These are phyloP conservation scores for Fistularia commersonii DNA, from an alignment of 2,797 vertebrate species.

Conservation along the genomic window DNA sequence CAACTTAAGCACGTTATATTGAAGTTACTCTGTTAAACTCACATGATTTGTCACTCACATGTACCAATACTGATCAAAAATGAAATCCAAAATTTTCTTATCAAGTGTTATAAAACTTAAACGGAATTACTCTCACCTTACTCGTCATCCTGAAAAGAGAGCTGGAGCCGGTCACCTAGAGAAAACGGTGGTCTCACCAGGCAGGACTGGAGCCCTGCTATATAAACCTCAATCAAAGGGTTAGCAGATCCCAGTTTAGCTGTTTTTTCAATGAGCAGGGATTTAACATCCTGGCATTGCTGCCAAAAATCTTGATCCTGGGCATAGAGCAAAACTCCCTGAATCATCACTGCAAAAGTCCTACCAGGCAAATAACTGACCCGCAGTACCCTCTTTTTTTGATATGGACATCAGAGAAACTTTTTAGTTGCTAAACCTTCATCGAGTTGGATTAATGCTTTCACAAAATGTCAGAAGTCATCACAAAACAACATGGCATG, in stretches of 20 bases:
- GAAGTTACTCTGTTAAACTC: too few relatives aligned
- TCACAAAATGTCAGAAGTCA: constrained; percentile 46
- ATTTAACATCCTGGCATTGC: constrained; percentile 53
- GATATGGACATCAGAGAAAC: constrained; percentile 44
- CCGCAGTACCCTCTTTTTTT: constrained; percentile 47
- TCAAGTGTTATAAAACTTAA: too few relatives aligned
- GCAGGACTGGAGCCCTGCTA: constrained; percentile 37
- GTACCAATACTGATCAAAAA: too few relatives aligned
- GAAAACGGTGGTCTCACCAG: constrained; percentile 44
- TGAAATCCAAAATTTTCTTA: too few relatives aligned
- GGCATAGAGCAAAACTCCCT: constrained; percentile 68
- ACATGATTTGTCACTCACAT: too few relatives aligned
- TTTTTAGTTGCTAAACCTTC: constrained; percentile 51
- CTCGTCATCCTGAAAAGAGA: constrained; percentile 63
- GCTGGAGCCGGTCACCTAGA: constrained; percentile 39
- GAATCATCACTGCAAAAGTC: constrained; percentile 72
- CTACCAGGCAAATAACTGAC: constrained; percentile 69
- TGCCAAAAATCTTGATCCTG: constrained; percentile 69
- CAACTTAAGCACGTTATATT: too few relatives aligned
- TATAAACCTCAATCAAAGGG: constrained; percentile 73
- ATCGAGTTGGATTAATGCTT: constrained; percentile 47
- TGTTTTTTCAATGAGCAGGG: constrained; percentile 65
- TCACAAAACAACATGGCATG: constrained; percentile 41
- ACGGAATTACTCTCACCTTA: constrained; percentile 53
- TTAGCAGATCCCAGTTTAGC: constrained; percentile 55